These are phyloP conservation scores for Lysandra bellargus DNA, from an alignment of 2,888 invertebrate species.

Conservation along the genomic window DNA sequence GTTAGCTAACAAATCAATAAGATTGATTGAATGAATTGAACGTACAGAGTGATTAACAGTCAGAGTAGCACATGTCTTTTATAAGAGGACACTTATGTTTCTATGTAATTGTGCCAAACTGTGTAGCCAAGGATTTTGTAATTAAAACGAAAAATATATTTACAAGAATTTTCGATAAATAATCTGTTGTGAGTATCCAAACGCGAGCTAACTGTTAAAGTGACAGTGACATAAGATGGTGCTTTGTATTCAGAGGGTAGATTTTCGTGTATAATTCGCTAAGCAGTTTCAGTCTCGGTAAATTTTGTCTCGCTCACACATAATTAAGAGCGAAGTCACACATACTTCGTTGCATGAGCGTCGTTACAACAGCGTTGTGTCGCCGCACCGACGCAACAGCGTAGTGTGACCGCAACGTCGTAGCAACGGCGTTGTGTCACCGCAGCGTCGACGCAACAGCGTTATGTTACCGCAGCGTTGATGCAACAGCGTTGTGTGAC, in stretches of 20 bases:
- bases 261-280: background rate
- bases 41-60: background rate
- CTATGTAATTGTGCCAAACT: conserved; percentile 13
- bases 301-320: background rate
- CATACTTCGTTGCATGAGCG: background rate
- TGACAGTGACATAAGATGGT: conserved; percentile 30
- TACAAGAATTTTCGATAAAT: background rate
- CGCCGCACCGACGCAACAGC: background rate
- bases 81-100: background rate
- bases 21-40: too few species aligned
- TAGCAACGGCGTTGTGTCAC: too few species aligned
- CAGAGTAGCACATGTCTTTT: background rate
- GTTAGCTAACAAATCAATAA: too few species aligned
- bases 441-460: too few species aligned
- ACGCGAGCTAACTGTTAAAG: conserved; percentile 31
- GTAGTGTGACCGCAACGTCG: too few species aligned
- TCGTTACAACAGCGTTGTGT: background rate
- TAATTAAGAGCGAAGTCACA: background rate
- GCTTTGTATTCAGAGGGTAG: conserved; percentile 1
- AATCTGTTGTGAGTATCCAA: background rate
- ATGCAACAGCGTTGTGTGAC: too few species aligned
- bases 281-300: background rate
- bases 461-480: too few species aligned
- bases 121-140: background rate
- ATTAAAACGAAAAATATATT: background rate